Conservation (phyloP, 2,113 vertebrate genomes). For the Oophaga pumilio region DNA sequence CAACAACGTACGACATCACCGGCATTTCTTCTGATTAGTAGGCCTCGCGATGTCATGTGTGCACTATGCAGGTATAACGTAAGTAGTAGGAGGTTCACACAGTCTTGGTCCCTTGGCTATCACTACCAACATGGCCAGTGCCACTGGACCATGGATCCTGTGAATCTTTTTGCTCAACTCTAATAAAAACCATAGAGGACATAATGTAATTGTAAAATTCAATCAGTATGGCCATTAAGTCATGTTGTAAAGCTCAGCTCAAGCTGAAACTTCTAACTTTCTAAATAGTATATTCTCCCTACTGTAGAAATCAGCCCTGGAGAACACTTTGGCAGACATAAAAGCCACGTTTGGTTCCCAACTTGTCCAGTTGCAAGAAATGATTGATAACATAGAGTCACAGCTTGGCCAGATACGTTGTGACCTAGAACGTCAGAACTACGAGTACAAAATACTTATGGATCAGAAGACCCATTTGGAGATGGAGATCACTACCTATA, state of each 20-base stretch:
- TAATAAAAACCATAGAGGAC: too few relatives aligned
- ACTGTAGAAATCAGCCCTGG: conserved; percentile 73
- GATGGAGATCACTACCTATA: conserved; percentile 58
- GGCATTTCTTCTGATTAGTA: too few relatives aligned
- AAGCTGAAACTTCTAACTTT: not conserved
- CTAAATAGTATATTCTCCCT: not conserved
- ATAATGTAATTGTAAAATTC: not conserved
- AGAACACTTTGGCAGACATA: conserved; percentile 71
- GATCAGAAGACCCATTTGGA: conserved; percentile 55
- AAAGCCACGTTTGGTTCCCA: conserved; percentile 66
- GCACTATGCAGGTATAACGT: too few relatives aligned
- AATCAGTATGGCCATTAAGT: not conserved
- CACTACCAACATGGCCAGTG: too few relatives aligned
- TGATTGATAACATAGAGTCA: conserved; percentile 67
- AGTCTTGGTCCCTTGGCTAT: too few relatives aligned
- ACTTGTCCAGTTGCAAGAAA: conserved; percentile 67
- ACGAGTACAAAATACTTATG: conserved; percentile 71
- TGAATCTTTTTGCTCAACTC: too few relatives aligned
- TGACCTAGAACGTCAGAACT: conserved; percentile 67
- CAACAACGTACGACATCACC: too few relatives aligned
- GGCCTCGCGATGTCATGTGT: too few relatives aligned
- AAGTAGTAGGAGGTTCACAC: too few relatives aligned
- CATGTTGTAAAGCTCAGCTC: too few relatives aligned
- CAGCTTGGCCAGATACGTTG: conserved; percentile 66
- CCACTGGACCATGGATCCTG: too few relatives aligned